Percentiles rank a stretch among this genome's conserved stretches.
These are phyloP conservation scores for Clarias pachynema DNA, from an alignment of 2,797 vertebrate species.

Conservation along the genomic window DNA sequence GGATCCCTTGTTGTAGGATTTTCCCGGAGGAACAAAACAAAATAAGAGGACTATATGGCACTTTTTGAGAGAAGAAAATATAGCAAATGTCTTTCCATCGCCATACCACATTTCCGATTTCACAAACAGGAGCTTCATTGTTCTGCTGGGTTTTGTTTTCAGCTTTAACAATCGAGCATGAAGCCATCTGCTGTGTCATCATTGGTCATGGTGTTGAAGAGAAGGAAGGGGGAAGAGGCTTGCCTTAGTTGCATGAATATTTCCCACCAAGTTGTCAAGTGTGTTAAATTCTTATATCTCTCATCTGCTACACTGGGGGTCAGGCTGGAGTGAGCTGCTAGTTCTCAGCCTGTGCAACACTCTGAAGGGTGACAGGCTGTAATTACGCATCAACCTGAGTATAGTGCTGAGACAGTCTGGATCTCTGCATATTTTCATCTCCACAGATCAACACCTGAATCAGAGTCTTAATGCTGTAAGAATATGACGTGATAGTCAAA, in stretches of 20 bases:
- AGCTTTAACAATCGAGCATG: not conserved
- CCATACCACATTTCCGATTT: not conserved
- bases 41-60: not conserved
- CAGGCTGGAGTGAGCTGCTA: conserved; percentile 23
- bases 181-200: not conserved
- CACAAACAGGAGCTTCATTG: not conserved
- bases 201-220: not conserved
- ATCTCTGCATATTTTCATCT: conserved; percentile 49
- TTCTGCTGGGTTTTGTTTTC: not conserved
- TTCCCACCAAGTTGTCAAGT: not conserved
- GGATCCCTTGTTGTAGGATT: not conserved
- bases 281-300: conserved; percentile 6
- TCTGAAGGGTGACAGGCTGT: conserved; percentile 45
- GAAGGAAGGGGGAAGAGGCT: too few relatives aligned
- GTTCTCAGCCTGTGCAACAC: conserved; percentile 34
- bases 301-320: not conserved
- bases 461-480: not conserved
- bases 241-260: not conserved
- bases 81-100: not conserved
- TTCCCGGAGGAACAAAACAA: not conserved
- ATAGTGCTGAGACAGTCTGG: conserved; percentile 30
- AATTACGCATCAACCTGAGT: conserved; percentile 53
- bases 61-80: not conserved
- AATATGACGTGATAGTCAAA: not conserved
- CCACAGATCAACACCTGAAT: not conserved